Evolutionary conservation across 2,113 vertebrate genomes (phyloP).

Genomic region (Panthera uncia): DNA sequence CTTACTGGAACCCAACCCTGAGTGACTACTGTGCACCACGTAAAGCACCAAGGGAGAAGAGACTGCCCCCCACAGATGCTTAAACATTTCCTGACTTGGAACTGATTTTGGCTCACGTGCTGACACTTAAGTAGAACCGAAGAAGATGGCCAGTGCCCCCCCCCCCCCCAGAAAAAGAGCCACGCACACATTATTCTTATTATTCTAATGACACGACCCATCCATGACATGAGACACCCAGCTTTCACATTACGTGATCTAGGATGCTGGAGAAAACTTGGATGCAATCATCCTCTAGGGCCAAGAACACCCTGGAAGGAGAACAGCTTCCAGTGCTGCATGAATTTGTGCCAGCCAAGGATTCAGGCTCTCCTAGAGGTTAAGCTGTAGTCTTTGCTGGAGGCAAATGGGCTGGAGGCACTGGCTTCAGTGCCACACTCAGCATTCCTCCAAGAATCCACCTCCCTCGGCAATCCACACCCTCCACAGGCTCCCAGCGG

Average conservation of each 20-base stretch:
- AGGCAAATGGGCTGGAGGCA: background rate
- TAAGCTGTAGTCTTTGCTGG: background rate
- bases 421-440: background rate
- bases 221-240: background rate
- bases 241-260: background rate
- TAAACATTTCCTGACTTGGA: background rate
- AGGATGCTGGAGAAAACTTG: background rate
- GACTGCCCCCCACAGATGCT: background rate
- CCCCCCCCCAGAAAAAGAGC: no score
- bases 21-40: background rate
- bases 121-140: background rate
- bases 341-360: background rate
- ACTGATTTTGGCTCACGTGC: background rate
- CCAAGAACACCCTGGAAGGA: background rate
- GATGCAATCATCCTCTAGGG: background rate
- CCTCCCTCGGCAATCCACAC: background rate
- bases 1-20: background rate
- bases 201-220: background rate
- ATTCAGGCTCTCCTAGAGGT: background rate
- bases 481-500: background rate
- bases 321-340: background rate
- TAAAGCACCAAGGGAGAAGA: background rate
- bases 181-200: background rate
- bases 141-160: background rate
- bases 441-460: background rate